phyloP scores from a whole-genome alignment of 2,113 vertebrate species.

The Mustelus asterias region DNA sequence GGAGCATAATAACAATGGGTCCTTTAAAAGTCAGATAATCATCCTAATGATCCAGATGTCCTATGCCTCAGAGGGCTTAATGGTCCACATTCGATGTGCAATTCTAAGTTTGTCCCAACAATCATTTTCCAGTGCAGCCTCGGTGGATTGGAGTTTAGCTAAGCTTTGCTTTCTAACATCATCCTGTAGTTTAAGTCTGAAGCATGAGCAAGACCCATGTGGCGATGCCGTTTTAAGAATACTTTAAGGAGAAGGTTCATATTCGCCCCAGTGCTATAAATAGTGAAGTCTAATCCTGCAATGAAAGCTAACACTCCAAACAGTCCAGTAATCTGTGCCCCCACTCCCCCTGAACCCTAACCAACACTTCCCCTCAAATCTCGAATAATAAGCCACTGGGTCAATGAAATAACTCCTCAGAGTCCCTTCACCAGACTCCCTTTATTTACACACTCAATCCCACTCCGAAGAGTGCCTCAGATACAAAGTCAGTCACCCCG shows the following conservation, averaged over 20 bases:
- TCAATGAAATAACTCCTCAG: no score
- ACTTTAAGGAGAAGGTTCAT: background rate
- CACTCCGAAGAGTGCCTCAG: no score
- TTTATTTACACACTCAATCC: no score
- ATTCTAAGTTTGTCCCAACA: background rate
- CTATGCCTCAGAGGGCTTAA: background rate
- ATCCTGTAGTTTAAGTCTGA: background rate
- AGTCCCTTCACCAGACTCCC: no score
- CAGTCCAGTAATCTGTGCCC: background rate
- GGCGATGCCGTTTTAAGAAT: background rate
- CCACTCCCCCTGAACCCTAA: background rate
- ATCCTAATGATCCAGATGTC: background rate
- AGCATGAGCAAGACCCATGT: background rate
- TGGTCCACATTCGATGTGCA: background rate
- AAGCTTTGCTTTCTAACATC: background rate
- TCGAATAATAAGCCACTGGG: background rate
- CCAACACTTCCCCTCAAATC: no score
- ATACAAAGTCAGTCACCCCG: no score
- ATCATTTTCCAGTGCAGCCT: background rate
- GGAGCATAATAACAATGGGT: background rate
- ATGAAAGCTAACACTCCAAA: background rate
- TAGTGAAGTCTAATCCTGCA: background rate
- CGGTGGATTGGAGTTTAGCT: background rate
- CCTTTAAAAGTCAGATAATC: background rate
- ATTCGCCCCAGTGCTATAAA: background rate